A percentile compares a stretch with the other conserved stretches of the same genome.
Evolutionary conservation across 2,888 invertebrate species (phyloP).

Genomic region (Timema cristinae): DNA sequence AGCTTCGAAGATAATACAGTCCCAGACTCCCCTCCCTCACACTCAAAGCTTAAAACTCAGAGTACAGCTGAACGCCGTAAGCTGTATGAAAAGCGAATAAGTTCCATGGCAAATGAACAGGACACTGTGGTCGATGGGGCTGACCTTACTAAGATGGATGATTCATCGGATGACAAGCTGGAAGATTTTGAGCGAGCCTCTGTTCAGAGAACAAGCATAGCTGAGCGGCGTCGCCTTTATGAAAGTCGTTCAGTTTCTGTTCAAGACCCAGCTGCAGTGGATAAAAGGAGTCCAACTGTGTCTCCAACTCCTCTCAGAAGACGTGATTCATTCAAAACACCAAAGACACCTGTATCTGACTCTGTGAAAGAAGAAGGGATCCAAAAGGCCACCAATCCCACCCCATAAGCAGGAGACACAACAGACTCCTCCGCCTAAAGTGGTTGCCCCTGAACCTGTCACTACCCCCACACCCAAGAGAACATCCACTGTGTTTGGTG

Average conservation of each 20-base stretch:
- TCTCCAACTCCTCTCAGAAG: conserved; percentile 67
- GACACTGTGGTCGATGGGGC: conserved; percentile 20
- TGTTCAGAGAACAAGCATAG: conserved; percentile 54
- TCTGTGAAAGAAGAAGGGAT: conserved; percentile 42
- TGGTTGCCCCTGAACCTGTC: conserved; percentile 46
- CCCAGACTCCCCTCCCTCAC: conserved; percentile 12
- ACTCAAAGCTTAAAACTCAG: conserved; percentile 60
- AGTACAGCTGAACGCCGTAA: conserved; percentile 77
- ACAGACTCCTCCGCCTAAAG: conserved; percentile 43
- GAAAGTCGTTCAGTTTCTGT: conserved; percentile 70
- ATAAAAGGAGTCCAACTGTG: conserved; percentile 21
- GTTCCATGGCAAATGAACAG: conserved; percentile 18
- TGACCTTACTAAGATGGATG: conserved; percentile 15
- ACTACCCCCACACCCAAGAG: conserved; percentile 66
- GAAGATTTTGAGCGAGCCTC: conserved; percentile 31
- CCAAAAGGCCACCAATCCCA: conserved; percentile 37
- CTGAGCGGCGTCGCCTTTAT: conserved; percentile 71
- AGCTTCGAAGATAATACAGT: conserved; percentile 13
- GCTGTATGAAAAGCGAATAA: conserved; percentile 54
- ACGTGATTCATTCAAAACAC: conserved; percentile 25
- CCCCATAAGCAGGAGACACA: conserved; percentile 50
- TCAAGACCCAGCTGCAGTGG: conserved; percentile 44
- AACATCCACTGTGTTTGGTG: conserved; percentile 82
- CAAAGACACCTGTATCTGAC: conserved; percentile 12
- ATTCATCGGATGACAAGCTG: conserved; percentile 23